These are phyloP conservation scores for Callipepla squamata DNA, from an alignment of 2,113 vertebrate genomes.

Conservation along the genomic window DNA sequence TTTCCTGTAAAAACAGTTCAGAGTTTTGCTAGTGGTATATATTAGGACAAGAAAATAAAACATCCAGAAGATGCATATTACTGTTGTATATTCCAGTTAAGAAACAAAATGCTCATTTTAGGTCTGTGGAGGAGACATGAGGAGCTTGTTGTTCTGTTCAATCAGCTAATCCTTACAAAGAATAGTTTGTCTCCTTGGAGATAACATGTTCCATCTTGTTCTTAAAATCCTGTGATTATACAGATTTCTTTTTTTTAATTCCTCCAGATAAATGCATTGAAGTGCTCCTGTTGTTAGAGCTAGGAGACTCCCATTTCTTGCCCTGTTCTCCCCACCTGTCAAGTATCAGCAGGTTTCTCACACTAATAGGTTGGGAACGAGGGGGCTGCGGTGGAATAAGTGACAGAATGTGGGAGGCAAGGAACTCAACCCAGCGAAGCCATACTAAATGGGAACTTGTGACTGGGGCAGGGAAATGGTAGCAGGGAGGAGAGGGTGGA, in stretches of 20 bases:
- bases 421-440: neutral
- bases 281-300: neutral
- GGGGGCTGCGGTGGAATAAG: neutral
- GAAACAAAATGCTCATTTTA: neutral
- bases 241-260: neutral
- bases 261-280: neutral
- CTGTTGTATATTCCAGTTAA: neutral
- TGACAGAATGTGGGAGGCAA: neutral
- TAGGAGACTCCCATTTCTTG: neutral
- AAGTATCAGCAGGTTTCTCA: neutral
- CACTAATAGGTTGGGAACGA: neutral
- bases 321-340: neutral
- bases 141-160: neutral
- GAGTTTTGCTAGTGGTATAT: neutral
- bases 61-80: neutral
- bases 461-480: neutral
- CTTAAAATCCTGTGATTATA: neutral
- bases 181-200: neutral
- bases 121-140: neutral
- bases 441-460: neutral
- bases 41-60: neutral
- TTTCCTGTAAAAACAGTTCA: neutral
- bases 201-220: conserved; percentile 8
- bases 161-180: neutral
- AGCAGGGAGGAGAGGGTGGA: neutral